Evolutionary conservation across 2,113 vertebrate species (phyloP), one percentile per base, ranked within the genome.

Genomic region (Tilapia sparmanii): DNA sequence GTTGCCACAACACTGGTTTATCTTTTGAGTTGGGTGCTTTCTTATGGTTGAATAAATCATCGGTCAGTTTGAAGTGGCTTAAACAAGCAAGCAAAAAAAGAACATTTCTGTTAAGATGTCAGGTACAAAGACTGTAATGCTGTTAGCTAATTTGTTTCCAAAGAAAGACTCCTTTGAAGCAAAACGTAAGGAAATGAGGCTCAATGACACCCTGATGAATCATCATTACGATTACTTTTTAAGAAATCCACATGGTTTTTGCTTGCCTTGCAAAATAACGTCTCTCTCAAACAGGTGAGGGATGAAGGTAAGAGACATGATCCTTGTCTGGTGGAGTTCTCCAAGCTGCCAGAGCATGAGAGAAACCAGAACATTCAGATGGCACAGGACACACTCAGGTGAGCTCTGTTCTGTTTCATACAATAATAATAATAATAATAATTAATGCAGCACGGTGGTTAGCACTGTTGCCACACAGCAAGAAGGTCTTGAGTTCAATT

Each of bases 331-430:
- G 97, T 98, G 81, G 98, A 98, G 82, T 99, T 99, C 94, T 97
- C 95, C 55, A 98, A 97, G 94, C 95, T 99, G 54, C 96, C 98
- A 0, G 98, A 99, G 29, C 98, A 97, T 85, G 98, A 99, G 84
- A 97, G 96, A 93, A 98, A 97, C 94, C 97, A 97, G 81, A 98
- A 97, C 22, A 94, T 98, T 33, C 98, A 99, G 90, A 97, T 97
- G 93, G 97, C 98, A 0, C 97, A 98, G 81, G 97, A 98, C 94
- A 98, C 96, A 5, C 93, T 99, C 33, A 98, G 97, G 98, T 99
- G 90, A 97, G 96, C 19, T 47, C 40, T 6, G 6, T 26, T 26
- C 5, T 10, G 42, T 22, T 29, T 66, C 8, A 50, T 54, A 38
- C 12, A 8, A 50, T 12, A 5, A n/a, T 8, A 47, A 82, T 45